Conservation (phyloP, 2,888 invertebrate species). For the Andricus curvator region DNA sequence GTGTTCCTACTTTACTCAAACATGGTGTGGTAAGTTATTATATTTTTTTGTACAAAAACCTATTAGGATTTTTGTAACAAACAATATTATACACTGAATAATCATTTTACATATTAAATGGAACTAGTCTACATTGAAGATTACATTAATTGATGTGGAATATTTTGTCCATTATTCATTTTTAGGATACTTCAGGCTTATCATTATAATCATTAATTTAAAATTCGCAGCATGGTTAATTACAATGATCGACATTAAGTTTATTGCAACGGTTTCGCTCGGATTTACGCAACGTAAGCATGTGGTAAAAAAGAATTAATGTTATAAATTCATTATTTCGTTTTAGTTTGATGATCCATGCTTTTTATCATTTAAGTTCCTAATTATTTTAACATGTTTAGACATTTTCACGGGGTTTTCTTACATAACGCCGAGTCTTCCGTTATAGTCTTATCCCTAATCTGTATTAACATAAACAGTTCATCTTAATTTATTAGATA, state of each 20-base stretch:
- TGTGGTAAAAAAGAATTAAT: not conserved
- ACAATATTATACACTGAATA: constrained; percentile 3
- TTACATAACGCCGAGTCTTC: not conserved
- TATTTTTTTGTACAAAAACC: constrained; percentile 20
- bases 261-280: not conserved
- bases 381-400: not conserved
- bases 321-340: not conserved
- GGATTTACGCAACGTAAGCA: not conserved
- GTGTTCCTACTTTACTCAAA: constrained; percentile 43
- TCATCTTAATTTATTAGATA: no score
- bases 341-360: not conserved
- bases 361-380: not conserved
- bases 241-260: not conserved
- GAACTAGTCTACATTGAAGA: constrained; percentile 31
- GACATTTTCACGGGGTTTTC: not conserved
- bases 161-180: constrained; percentile 1
- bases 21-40: constrained; percentile 40
- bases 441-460: not conserved
- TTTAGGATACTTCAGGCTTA: constrained; percentile 5
- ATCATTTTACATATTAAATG: constrained; percentile 18
- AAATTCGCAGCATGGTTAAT: not conserved
- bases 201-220: constrained; percentile 15
- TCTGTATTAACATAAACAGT: not conserved
- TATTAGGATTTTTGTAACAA: constrained; percentile 11
- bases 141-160: constrained; percentile 27